Base-by-base conservation (phyloP, 64 coral and sea anemone species). In the Dendrophyllia cribrosa region DNA sequence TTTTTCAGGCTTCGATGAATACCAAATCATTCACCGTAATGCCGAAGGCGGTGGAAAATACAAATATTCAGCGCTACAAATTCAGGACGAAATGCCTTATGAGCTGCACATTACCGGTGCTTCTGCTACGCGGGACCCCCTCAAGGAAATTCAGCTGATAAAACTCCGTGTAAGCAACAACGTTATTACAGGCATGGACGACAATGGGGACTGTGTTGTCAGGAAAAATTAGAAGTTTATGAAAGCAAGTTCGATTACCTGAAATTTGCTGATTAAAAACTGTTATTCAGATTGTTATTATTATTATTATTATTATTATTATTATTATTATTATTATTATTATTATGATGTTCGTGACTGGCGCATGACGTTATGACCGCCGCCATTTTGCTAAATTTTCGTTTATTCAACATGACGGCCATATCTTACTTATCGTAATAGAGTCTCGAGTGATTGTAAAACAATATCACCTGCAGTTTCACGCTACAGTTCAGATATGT, bases 1-100 rank as follows among this genome's bases (percentile, higher is more conserved):
- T 65, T 60, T 47, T 78, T 48, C 80, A 84, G 80, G 80, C 67
- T 84, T 84, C 67, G 62, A 68, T 23, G 80, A 84, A 84, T 84
- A 67, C 80, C 80, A 59, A 7, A 84, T 84, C 20, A 45, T 84
- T 5, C 80, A 67, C 43, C 80, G 80, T 22, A 15, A 34, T 26
- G 21, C 80, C 12, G 60, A 67, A 51, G 80, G 80, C 2, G 44
- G 62, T 3, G 80, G 80, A 21, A 84, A 84, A 23, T 84, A 66
- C 61, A 84, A 84, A 68, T 84, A 84, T 47, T 84, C 80, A 4
- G 80, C 80, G 5, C 17, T 84, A 20, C 60, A 84, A 43, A 48
- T 6, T 9, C 50, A 65, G 64, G 62, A 84, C 48, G 80, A 84
- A 51, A 24, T 84, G 19, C 80, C 80, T 0, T 60, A 66, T 7